phyloP scores from a whole-genome alignment of 2,113 vertebrate genomes.

The Bubo bubo region DNA sequence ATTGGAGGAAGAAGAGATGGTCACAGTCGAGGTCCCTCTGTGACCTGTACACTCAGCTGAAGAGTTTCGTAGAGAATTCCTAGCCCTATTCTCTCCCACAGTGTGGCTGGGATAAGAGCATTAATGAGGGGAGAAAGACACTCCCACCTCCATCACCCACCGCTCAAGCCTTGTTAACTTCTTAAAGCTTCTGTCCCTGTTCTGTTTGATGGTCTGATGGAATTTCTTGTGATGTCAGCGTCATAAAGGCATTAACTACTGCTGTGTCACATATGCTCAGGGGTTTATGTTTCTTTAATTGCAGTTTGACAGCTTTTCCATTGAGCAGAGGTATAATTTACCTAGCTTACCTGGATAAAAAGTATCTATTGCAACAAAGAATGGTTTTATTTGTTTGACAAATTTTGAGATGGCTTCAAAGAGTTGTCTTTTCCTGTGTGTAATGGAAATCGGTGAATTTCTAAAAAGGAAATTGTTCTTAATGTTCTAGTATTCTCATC shows the following conservation, averaged over 20 bases:
- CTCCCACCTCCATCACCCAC: not conserved
- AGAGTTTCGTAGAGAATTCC: not conserved
- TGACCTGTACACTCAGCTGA: not conserved
- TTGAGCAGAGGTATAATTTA: not conserved
- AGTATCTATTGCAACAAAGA: not conserved
- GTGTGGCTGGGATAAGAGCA: not conserved
- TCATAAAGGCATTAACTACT: not conserved
- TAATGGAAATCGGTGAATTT: not conserved
- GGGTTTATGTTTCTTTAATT: not conserved
- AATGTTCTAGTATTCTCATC: not conserved
- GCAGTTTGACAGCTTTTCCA: not conserved
- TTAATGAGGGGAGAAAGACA: not conserved
- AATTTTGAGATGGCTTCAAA: not conserved
- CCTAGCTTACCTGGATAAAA: not conserved
- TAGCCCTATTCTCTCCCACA: not conserved
- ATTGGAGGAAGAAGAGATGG: not conserved
- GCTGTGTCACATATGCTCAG: not conserved
- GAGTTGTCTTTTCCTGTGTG: not conserved
- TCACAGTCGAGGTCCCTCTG: not conserved
- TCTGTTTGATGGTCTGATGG: accelerated
- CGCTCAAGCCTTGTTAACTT: not conserved
- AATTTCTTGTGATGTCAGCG: not conserved
- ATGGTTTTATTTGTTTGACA: not conserved
- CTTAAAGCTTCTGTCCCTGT: not conserved
- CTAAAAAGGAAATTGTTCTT: not conserved